Evolutionary conservation across 1,140 invertebrate genomes (phyloP).

Genomic region (Trigoniulus corallinus): DNA sequence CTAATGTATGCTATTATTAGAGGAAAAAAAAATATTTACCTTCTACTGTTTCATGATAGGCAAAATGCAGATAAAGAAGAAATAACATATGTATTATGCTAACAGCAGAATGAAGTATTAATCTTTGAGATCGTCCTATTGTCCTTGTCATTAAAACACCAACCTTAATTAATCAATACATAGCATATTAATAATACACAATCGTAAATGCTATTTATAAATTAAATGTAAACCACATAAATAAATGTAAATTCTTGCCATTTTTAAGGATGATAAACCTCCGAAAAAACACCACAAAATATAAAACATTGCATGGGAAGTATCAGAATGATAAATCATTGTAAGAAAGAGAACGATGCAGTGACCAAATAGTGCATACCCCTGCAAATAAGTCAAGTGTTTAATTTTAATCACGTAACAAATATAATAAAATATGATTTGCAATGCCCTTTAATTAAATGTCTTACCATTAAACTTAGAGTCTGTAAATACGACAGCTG

Average conservation of each 20-base stretch:
- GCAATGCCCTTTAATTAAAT: too few relatives aligned
- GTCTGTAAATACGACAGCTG: slow-evolving; percentile 23
- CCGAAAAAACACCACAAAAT: slow-evolving; percentile 25
- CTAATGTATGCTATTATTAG: too few relatives aligned
- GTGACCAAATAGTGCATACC: slow-evolving; percentile 27
- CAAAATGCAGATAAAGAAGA: slow-evolving; percentile 30
- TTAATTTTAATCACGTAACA: background rate
- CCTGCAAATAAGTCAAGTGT: slow-evolving; percentile 18
- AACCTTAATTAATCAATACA: slow-evolving; percentile 11
- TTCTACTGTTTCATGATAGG: slow-evolving; percentile 30
- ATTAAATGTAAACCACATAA: background rate
- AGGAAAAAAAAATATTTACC: slow-evolving; percentile 17
- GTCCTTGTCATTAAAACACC: slow-evolving; percentile 22
- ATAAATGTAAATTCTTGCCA: slow-evolving; percentile 17
- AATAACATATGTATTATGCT: slow-evolving; percentile 24
- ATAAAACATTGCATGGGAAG: slow-evolving; percentile 29
- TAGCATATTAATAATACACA: background rate
- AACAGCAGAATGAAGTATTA: slow-evolving; percentile 21
- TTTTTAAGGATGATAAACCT: slow-evolving; percentile 24
- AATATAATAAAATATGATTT: background rate
- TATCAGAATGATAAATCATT: slow-evolving; percentile 25
- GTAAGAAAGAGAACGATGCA: slow-evolving; percentile 27
- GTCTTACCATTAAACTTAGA: slow-evolving; percentile 23
- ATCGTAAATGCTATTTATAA: background rate
- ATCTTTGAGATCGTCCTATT: slow-evolving; percentile 20